These are phyloP conservation scores for Melitaea cinxia DNA, from an alignment of 1,140 invertebrate species.

Conservation along the genomic window DNA sequence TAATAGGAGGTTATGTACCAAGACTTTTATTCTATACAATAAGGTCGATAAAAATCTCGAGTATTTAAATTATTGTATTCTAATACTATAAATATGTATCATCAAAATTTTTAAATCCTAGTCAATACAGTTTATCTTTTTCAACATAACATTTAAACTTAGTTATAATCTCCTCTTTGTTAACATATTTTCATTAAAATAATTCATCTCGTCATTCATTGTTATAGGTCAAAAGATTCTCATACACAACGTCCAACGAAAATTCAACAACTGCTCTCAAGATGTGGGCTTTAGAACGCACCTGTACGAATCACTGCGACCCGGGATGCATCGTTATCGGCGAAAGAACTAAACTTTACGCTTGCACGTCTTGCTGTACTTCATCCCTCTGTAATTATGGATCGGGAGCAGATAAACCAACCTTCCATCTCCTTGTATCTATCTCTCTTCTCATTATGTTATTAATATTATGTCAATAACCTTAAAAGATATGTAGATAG, in stretches of 20 bases:
- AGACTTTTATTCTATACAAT: no score
- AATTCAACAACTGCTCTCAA: conserved; percentile 88
- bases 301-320: conserved; percentile 91
- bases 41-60: no score
- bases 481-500: conserved; percentile 1
- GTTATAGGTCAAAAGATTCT: conserved; percentile 90
- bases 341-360: conserved; percentile 91
- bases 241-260: conserved; percentile 90
- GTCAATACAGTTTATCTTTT: no score
- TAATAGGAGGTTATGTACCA: no score
- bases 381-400: conserved; percentile 90
- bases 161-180: no score
- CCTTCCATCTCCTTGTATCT: conserved; percentile 10
- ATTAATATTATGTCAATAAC: conserved; percentile 9
- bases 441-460: neutral
- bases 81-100: no score
- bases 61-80: no score
- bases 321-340: conserved; percentile 93
- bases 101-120: no score
- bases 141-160: no score
- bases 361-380: conserved; percentile 91
- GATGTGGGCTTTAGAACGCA: conserved; percentile 91
- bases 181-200: no score
- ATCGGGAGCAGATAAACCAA: conserved; percentile 67
- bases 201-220: conserved; percentile 8